Base-by-base conservation (phyloP, 2,113 vertebrate genomes). In the Pampusana beccarii region DNA sequence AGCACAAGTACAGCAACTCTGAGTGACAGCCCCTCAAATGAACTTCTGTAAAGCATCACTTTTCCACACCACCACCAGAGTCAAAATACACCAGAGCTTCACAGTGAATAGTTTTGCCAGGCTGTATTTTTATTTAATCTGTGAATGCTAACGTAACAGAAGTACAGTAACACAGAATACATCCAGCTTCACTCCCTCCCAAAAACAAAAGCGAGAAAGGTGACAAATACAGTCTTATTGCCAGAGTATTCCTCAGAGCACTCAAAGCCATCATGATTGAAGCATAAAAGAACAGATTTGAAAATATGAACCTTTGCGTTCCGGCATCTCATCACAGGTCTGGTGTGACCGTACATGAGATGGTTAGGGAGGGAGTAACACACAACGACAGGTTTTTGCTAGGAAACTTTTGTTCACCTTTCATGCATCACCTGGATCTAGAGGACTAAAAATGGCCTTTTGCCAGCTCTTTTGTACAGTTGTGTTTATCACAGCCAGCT, bases 261-360 rank as follows among this genome's bases (percentile, higher is more conserved):
- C 38, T 61, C 46, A 74, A 21, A 73, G 11, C 44, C 15, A 11
- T 11, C 11, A 74, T 23, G 38, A 31, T 1, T 12, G 7, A 12
- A 20, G 8, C 66, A 11, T 13, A 36, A 29, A 21, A 46, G 74
- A 78, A 58, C 5, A 42, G 7, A 72, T 25, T 29, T 65, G 50
- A 85, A 46, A 85, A 72, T 17, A 10, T 20, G 11, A 34, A 34
- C 24, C 9, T 48, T 17, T 60, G 17, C 38, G 33, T 48, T 61
- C 46, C 42, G 31, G 26, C 26, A 36, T n/a, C 58, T 79, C 66
- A 42, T 56, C 21, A 51, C 56, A 25, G n/a, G 16, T 12, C 61
- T 54, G 60, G 16, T 31, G 23, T 3, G 29, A 40, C 25, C 48
- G 40, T 8, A 33, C 0, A 1, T 0, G 1, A 34, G 26, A 28